phyloP scores from a whole-genome alignment of 2,113 vertebrate species.

The Nerophis lumbriciformis region DNA sequence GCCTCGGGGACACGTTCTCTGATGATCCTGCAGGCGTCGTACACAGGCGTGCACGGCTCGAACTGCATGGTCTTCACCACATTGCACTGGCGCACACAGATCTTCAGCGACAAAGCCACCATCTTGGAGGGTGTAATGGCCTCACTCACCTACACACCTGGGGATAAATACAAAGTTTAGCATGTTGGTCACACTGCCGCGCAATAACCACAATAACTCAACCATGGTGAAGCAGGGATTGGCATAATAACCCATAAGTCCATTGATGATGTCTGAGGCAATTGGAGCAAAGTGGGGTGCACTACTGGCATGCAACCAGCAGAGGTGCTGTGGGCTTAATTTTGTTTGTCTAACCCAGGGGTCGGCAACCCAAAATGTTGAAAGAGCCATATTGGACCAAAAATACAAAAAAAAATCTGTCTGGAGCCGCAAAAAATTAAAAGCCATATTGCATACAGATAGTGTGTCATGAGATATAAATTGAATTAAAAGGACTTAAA shows the following conservation, averaged over 20 bases:
- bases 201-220: background rate
- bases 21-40: slow-evolving; percentile 92
- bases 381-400: too few species aligned
- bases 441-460: too few species aligned
- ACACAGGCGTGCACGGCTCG: slow-evolving; percentile 90
- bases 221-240: too few species aligned
- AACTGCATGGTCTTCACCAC: slow-evolving; percentile 99
- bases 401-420: too few species aligned
- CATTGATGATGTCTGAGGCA: background rate
- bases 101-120: slow-evolving; percentile 97
- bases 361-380: too few species aligned
- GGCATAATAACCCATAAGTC: background rate
- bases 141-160: slow-evolving; percentile 54
- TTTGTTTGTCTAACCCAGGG: too few species aligned
- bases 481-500: too few species aligned
- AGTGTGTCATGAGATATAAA: too few species aligned
- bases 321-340: too few species aligned
- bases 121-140: slow-evolving; percentile 68
- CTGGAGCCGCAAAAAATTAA: too few species aligned
- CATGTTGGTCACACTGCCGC: background rate
- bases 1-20: slow-evolving; percentile 92
- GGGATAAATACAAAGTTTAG: slow-evolving; percentile 2
- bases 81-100: slow-evolving; percentile 97
- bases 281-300: too few species aligned
- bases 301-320: too few species aligned